phyloP scores from a whole-genome alignment of 2,888 invertebrate genomes.

The Ditula angustiorana region DNA sequence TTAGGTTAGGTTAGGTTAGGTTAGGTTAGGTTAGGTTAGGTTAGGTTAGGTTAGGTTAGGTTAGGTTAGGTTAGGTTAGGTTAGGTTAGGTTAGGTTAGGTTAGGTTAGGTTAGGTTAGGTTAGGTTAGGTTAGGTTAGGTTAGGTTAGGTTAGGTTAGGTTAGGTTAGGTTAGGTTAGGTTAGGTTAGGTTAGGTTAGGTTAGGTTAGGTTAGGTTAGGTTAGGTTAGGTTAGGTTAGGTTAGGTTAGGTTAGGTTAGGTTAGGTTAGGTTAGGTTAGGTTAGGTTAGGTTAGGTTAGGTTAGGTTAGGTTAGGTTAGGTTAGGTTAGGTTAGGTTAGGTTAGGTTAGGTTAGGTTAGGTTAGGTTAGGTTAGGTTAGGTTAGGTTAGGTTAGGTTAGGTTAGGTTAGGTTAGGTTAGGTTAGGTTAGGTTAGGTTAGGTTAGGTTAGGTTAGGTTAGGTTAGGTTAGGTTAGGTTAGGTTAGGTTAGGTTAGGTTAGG shows the following conservation, averaged over 20 bases:
- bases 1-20: slow-evolving; percentile 46
- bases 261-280: slow-evolving; percentile 40
- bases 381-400: slow-evolving; percentile 39
- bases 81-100: slow-evolving; percentile 45
- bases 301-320: slow-evolving; percentile 43
- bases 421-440: slow-evolving; percentile 41
- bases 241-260: slow-evolving; percentile 30
- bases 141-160: slow-evolving; percentile 45
- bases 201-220: slow-evolving; percentile 41
- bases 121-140: slow-evolving; percentile 45
- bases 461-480: slow-evolving; percentile 42
- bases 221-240: slow-evolving; percentile 41
- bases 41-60: slow-evolving; percentile 45
- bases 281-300: too few relatives aligned
- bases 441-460: slow-evolving; percentile 41
- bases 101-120: slow-evolving; percentile 45
- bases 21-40: slow-evolving; percentile 46
- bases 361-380: slow-evolving; percentile 41
- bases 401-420: slow-evolving; percentile 42
- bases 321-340: slow-evolving; percentile 38
- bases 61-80: slow-evolving; percentile 46
- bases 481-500: slow-evolving; percentile 42
- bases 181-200: slow-evolving; percentile 41
- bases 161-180: slow-evolving; percentile 44
- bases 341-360: slow-evolving; percentile 40